Evolutionary conservation across 1,140 invertebrate genomes (phyloP).

Genomic region (Camponotus pennsylvanicus): DNA sequence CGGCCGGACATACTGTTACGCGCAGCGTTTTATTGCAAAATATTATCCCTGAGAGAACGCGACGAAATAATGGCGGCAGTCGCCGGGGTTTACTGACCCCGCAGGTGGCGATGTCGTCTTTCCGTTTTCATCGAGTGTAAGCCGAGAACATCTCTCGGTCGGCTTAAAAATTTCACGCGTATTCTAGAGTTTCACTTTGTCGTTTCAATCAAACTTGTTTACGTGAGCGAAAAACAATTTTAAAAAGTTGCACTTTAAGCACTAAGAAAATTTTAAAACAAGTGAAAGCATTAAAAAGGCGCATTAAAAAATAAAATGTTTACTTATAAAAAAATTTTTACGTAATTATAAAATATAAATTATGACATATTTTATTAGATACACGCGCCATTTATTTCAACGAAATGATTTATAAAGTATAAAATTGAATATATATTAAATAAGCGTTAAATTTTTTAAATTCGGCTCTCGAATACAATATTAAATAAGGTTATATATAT

Average conservation of each 20-base stretch:
- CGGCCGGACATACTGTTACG: constrained; percentile 48
- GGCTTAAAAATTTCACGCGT: constrained; percentile 41
- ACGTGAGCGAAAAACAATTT: background rate
- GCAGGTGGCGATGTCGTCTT: constrained; percentile 11
- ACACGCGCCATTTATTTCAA: too few relatives aligned
- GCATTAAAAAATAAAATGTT: background rate
- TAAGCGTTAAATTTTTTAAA: too few relatives aligned
- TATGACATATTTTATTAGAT: background rate
- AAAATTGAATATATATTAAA: constrained; percentile 21
- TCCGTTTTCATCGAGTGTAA: constrained; percentile 56
- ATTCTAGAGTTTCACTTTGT: constrained; percentile 31
- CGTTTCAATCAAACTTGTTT: constrained; percentile 26
- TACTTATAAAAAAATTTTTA: background rate
- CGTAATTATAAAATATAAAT: background rate
- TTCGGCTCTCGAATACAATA: too few relatives aligned
- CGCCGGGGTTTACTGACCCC: constrained; percentile 64
- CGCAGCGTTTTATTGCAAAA: constrained; percentile 63
- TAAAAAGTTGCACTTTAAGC: background rate
- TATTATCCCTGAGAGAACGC: constrained; percentile 66
- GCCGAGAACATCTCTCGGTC: background rate
- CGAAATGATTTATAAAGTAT: background rate
- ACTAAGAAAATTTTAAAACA: background rate
- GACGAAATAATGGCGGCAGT: constrained; percentile 6
- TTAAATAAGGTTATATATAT: background rate
- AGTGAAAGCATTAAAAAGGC: background rate